Evolutionary conservation across 1,140 invertebrate species (phyloP), one percentile per base, ranked within the genome.

Genomic region (Watersipora subatra): DNA sequence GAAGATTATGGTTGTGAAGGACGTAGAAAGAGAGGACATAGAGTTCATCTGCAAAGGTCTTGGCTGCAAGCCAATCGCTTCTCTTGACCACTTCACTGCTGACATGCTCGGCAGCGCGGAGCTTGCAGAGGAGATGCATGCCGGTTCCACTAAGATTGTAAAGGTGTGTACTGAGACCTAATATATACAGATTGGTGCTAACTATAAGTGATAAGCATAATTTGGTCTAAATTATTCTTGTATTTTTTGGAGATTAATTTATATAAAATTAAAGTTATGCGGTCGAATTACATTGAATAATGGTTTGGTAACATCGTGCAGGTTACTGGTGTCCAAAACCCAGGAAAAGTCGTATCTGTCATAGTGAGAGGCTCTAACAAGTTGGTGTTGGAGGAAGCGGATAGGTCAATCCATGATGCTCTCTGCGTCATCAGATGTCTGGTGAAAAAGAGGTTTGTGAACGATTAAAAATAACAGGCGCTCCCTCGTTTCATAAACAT

Each of bases 1-100:
- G 77, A 99, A 99, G 78, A 95, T 97, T 56, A 90, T 99, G 89
- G 94, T 99, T 7, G 86, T 99, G 24, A 97, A 96, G 80, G 94
- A 99, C 79, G 87, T 99, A 69, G 96, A 99, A 81, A 85, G 96
- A 59, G 94, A 98, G 77, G 95, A 99, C 72, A 92, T 99, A 74
- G 90, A 97, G 73, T 98, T 95, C 80, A 86, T 98, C 58, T 95
- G 92, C 81, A 98, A 97, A 80, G 84, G 91, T 61, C 81, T 98
- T 15, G 88, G 88, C 24, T 98, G 95, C 78, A 84, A 92, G 64
- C 97, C 97, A 2, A 94, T 99, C 75, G 97, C 96, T n/a, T 96
- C 92, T 30, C 79, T 98, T 56, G 96, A 99, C 84, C 97, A 99
- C 78, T 99, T 99, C 78, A 84, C 87, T 1, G 82, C 95, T 61